Conservation (phyloP, 2,113 vertebrate species). For the Plectropomus leopardus region DNA sequence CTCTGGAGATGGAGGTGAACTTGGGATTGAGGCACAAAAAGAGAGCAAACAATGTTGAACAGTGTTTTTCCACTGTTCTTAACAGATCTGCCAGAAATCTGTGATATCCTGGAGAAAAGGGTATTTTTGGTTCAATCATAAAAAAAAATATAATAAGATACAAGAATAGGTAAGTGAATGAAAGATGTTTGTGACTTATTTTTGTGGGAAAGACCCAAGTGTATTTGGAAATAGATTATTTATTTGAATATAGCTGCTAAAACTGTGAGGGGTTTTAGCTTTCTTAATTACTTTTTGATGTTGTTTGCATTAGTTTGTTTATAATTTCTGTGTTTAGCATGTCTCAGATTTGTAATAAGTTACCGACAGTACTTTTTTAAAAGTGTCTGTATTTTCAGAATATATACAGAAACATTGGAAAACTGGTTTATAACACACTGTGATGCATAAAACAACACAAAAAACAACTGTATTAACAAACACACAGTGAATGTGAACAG, state of each 20-base stretch:
- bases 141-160: not conserved
- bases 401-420: not conserved
- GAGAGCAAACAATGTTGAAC: not conserved
- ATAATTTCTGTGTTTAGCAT: not conserved
- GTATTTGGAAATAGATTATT: not conserved
- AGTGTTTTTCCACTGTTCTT: not conserved
- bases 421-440: not conserved
- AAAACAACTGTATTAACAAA: too few relatives aligned
- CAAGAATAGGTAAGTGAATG: not conserved
- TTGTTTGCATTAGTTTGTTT: not conserved
- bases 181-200: too few relatives aligned
- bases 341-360: not conserved
- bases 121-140: not conserved
- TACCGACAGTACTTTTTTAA: too few relatives aligned
- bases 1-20: conserved; percentile 24
- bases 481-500: too few relatives aligned
- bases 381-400: not conserved
- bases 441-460: too few relatives aligned
- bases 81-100: conserved; percentile 5
- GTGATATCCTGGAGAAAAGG: not conserved
- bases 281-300: not conserved
- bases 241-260: too few relatives aligned
- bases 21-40: conserved; percentile 6
- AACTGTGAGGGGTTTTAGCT: too few relatives aligned
- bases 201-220: not conserved